Base-by-base conservation (phyloP, 2,113 vertebrate genomes). In the Anguilla rostrata region DNA sequence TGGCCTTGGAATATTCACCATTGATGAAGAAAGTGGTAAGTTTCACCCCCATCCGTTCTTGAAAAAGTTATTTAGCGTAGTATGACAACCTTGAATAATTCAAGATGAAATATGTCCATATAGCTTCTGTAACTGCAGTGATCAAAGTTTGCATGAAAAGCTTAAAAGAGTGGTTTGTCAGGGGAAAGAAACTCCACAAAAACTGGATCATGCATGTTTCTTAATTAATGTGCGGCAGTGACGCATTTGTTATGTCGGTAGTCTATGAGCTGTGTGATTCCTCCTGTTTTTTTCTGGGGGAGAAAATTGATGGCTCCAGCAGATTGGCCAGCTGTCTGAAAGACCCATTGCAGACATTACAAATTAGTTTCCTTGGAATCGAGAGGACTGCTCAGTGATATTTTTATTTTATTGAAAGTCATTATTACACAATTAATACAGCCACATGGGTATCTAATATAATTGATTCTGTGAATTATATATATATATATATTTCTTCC, bases 11-110 rank as follows among this genome's bases (percentile, higher is more conserved):
- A 95, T 98, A 89, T 99, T 99, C 89, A 95, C 91, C 89, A 97
- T 99, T 84, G 96, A 99, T 4, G 97, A 99, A 93, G 96, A 98
- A 91, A 99, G 97, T 90, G 98, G 98, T 99, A 95, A 96, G 94
- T 94, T 83, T 82, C 85, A 57, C n/a, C 11, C 87, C 86, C 87
- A 81, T 78, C 46, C 79, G 8, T 26, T 20, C 71, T 82, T 71
- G 29, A 5, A 34, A 85, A 60, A 88, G 12, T 20, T 84, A 39
- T 84, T 81, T 26, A 34, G 39, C 26, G 63, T n/a, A 22, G 53
- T n/a, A 20, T 34, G 8, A 46, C 41, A 6, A 1, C 8, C 56
- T 15, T 56, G 43, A 9, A 40, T 79, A 81, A 41, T 53, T 86
- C 1, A 39, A 34, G 9, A 49, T 39, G n/a, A 40, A 63, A 39